Percentiles rank a stretch among this genome's conserved stretches.
Conservation (phyloP, 2,888 invertebrate genomes). For the Eutolmus rufibarbis region DNA sequence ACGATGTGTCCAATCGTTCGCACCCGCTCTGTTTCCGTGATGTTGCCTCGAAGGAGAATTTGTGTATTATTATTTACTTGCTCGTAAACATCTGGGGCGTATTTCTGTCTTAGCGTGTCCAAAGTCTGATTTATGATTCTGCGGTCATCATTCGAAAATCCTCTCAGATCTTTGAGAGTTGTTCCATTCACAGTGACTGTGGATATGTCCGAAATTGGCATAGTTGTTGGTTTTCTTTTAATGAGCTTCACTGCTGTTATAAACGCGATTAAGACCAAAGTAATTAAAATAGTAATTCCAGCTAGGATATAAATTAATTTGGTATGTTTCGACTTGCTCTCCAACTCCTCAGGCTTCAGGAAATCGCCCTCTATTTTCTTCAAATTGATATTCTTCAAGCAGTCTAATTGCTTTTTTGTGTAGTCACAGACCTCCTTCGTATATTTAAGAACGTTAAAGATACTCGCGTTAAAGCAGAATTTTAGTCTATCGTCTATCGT, state of each 20-base stretch:
- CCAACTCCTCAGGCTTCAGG: conserved; percentile 54
- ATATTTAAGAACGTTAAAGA: conserved; percentile 57
- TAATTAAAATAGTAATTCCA: conserved; percentile 39
- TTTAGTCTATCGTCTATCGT: conserved; percentile 52
- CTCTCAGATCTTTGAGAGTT: conserved; percentile 20
- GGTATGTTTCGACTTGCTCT: conserved; percentile 42
- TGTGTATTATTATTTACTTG: conserved; percentile 52
- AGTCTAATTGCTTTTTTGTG: conserved; percentile 54
- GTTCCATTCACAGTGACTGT: conserved; percentile 1
- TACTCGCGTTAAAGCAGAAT: conserved; percentile 57
- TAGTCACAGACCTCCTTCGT: conserved; percentile 57
- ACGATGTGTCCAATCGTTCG: conserved; percentile 55
- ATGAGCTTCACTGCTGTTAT: conserved; percentile 47
- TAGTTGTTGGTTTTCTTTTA: conserved; percentile 14
- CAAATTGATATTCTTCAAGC: conserved; percentile 53
- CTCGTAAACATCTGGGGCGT: conserved; percentile 54
- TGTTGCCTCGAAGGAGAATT: conserved; percentile 51
- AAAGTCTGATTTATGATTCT: conserved; percentile 54
- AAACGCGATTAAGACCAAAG: conserved; percentile 47
- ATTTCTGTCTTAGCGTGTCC: conserved; percentile 53
- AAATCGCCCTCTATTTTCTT: conserved; percentile 55
- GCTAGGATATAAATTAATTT: conserved; percentile 41
- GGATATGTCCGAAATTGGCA: conserved; percentile 10
- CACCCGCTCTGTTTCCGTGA: conserved; percentile 54
- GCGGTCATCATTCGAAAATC: conserved; percentile 54